Evolutionary conservation across 2,888 invertebrate genomes (phyloP).

Genomic region (Ecliptopera silaceata): DNA sequence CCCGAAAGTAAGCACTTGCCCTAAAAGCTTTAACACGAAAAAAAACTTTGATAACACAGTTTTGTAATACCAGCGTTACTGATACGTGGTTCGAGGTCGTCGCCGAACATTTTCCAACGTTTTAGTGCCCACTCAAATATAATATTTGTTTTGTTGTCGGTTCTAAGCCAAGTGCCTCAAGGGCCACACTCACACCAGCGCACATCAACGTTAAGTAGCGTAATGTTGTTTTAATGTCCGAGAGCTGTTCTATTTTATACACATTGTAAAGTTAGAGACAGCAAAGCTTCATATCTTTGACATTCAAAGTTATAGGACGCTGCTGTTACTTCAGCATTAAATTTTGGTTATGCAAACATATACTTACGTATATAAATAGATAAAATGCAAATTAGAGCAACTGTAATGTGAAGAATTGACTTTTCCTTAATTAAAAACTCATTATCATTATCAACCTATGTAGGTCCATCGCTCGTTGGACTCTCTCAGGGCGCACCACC

Average conservation of each 20-base stretch:
- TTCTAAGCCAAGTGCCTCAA: conserved; percentile 27
- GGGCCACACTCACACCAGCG: conserved; percentile 28
- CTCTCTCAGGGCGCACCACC: no score
- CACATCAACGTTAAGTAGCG: conserved; percentile 36
- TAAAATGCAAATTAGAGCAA: no score
- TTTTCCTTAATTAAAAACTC: no score
- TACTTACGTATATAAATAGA: no score
- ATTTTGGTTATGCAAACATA: no score
- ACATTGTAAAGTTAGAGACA: neutral
- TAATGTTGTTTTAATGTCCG: conserved; percentile 48
- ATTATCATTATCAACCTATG: no score
- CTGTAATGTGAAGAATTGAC: no score
- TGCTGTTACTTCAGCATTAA: no score
- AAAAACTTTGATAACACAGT: conserved; percentile 37
- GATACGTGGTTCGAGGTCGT: conserved; percentile 38
- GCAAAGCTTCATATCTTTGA: no score
- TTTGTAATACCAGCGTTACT: conserved; percentile 36
- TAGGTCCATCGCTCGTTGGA: no score
- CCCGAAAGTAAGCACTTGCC: conserved; percentile 30
- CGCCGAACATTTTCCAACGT: conserved; percentile 33
- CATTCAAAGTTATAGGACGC: no score
- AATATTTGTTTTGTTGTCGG: conserved; percentile 43
- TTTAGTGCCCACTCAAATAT: conserved; percentile 44
- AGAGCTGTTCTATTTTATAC: conserved; percentile 19
- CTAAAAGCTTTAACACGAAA: conserved; percentile 35